Base-by-base conservation (phyloP, 2,888 invertebrate genomes). In the Hoplodrina blanda region DNA sequence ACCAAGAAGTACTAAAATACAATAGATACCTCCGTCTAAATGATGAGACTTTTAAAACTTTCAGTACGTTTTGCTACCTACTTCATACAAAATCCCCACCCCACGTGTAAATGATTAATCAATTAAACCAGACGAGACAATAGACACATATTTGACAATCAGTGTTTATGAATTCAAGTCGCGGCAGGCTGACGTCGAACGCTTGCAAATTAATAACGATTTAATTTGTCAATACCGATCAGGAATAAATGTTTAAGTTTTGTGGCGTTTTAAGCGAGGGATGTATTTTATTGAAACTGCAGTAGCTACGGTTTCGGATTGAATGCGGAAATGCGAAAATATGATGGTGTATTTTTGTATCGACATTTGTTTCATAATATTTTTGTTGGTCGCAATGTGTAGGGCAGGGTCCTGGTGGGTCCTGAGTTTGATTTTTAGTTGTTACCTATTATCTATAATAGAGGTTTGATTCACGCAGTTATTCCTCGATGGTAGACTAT, bases 131-230 rank as follows among this genome's bases (percentile, higher is more conserved):
- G 76, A 76, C 33, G 53, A 49, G 49, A 66, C 73, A 54, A 76
- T 65, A 64, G 66, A 61, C 56, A 64, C 71, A 67, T 69, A 61
- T 76, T 77, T 78, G 71, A 75, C 78, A 75, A 67, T 41, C 65
- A 57, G 61, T 54, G 67, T 81, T 81, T 81, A 79, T 76, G 30
- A 63, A 81, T 81, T 81, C 81, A 81, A 81, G 81, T 65, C 72
- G 54, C 57, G 81, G 49, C 49, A 49, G 65, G 53, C 33, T 54
- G 57, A 30, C 65, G 60, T 41, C 60, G 64, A 71, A 63, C 70
- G 67, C 60, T 69, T 13, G 62, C 79, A 63, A 79, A 81, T 81
- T 81, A 81, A 81, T 81, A 81, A 78, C 76, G 79, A 79, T 76
- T 81, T 81, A 81, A 79, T 81, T 81, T 81, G 57, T 76, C 76